Base-by-base conservation (phyloP, 2,797 vertebrate species). In the Otus scops region DNA sequence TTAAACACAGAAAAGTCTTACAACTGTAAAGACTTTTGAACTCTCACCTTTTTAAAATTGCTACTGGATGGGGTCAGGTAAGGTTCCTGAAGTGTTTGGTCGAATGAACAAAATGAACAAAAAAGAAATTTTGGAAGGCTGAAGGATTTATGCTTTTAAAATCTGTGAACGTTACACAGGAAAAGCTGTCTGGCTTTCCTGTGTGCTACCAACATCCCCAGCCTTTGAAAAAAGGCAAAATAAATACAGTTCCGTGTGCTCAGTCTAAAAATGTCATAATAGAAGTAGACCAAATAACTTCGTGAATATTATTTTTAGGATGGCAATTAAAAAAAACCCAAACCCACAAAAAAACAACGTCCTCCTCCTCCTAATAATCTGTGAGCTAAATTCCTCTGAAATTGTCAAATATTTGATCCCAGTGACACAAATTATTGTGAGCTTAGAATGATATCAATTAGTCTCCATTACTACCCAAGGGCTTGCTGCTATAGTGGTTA, bases 401-500 rank as follows among this genome's bases (percentile, higher is more conserved):
- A 95, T 21, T 69, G 43, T 59, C 59, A 76, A 77, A 63, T 11
- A 53, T 91, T 95, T 93, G 87, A 92, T 90, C 74, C 63, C 36
- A 76, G 69, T 79, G 67, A 88, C 92, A 85, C 54, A 73, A 92
- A 90, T 92, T 51, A 91, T 76, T 67, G 74, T 74, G 70, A 89
- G 59, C 43, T 87, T 70, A 80, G 89, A 79, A 64, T 63, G 64
- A 41, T 92, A 95, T 70, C 89, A 96, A 19, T 95, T 96, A 94
- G 64, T 89, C 81, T 92, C 74, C 84, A 70, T 95, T 94, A 79
- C 77, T 56, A 90, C 80, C 70, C 1, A 0, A 90, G 77, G 92
- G 80, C 59, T 92, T 88, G 54, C 83, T 92, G 80, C 12, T n/a
- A 15, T 15, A n/a, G 88, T 39, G 73, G 73, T 90, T 96, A 96